Percentiles rank a stretch among this genome's conserved stretches.
phyloP scores from a whole-genome alignment of 1,140 invertebrate species.

The Dendrolimus kikuchii region DNA sequence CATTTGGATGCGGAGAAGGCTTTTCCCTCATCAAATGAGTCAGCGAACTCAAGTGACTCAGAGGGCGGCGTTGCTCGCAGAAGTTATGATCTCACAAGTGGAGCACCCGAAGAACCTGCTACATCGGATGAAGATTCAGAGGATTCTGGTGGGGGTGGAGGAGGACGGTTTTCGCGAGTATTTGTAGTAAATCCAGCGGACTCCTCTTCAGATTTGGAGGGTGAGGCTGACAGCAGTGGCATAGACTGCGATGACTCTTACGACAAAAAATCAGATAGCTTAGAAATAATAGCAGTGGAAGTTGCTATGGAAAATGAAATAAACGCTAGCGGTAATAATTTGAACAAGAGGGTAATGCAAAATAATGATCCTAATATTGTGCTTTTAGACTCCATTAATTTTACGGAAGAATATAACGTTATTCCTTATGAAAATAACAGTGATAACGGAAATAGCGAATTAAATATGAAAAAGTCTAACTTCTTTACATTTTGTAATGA shows the following conservation, averaged over 20 bases:
- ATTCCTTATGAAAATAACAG: constrained; percentile 37
- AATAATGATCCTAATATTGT: constrained; percentile 38
- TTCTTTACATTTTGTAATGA: constrained; percentile 55
- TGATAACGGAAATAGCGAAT: constrained; percentile 28
- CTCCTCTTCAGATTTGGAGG: constrained; percentile 77
- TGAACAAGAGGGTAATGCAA: constrained; percentile 25
- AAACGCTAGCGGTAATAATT: constrained; percentile 23
- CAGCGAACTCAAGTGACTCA: constrained; percentile 67
- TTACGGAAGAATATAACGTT: constrained; percentile 44
- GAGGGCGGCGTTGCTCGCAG: constrained; percentile 59
- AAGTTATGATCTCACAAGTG: constrained; percentile 68
- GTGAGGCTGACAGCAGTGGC: constrained; percentile 67
- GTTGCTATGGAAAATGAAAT: constrained; percentile 36
- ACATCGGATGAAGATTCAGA: constrained; percentile 78
- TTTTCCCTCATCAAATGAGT: constrained; percentile 69
- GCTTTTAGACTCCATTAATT: constrained; percentile 49
- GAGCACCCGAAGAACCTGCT: constrained; percentile 59
- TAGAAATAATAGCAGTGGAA: constrained; percentile 51
- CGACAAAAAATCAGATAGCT: constrained; percentile 58
- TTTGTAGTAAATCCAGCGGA: constrained; percentile 82
- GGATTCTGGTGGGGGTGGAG: constrained; percentile 77
- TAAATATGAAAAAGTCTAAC: constrained; percentile 26
- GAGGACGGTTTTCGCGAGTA: constrained; percentile 80
- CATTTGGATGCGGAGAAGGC: constrained; percentile 73
- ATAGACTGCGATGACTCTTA: constrained; percentile 66